phyloP scores from a whole-genome alignment of 2,888 invertebrate species.

The Cheilosia soror region DNA sequence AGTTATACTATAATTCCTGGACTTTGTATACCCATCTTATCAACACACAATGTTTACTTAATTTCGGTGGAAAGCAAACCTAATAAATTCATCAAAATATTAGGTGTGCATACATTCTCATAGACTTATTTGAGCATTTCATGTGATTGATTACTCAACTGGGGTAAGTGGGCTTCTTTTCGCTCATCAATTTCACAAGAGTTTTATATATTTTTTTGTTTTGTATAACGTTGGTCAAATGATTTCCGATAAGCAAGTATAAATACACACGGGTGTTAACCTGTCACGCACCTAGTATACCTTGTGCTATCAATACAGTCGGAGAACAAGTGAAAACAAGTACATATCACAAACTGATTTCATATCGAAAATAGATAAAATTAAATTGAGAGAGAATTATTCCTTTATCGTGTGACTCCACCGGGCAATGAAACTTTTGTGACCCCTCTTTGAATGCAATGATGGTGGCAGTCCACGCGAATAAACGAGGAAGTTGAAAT shows the following conservation, averaged over 20 bases:
- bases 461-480: background rate
- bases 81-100: slow-evolving; percentile 10
- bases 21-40: background rate
- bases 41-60: background rate
- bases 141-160: background rate
- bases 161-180: slow-evolving; percentile 13
- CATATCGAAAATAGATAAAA: slow-evolving; percentile 38
- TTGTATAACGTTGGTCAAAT: background rate
- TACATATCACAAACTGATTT: background rate
- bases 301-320: background rate
- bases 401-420: background rate
- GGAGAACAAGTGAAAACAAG: background rate
- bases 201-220: background rate
- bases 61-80: background rate
- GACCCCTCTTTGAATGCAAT: background rate
- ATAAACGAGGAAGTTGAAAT: slow-evolving; percentile 14
- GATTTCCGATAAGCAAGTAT: background rate
- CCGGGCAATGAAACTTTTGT: no score
- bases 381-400: slow-evolving; percentile 17
- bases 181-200: slow-evolving; percentile 28
- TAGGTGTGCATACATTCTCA: background rate
- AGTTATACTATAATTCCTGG: background rate
- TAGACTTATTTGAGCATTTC: background rate
- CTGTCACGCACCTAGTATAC: background rate
- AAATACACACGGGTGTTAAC: no score